phyloP scores from a whole-genome alignment of 2,113 vertebrate genomes.

The Eonycteris spelaea region DNA sequence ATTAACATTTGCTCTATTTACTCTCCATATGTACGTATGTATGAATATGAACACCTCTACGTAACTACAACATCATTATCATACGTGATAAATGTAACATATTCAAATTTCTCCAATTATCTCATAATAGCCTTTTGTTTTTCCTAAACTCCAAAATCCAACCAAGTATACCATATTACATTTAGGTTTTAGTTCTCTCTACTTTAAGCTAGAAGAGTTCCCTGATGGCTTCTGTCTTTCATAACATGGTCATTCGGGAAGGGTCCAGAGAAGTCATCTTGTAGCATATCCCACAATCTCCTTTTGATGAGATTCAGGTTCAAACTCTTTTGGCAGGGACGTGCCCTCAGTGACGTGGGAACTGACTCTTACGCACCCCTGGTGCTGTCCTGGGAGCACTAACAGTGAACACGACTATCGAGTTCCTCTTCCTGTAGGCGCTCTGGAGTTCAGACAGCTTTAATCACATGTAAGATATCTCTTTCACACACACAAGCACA shows the following conservation, averaged over 20 bases:
- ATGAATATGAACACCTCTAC: not conserved
- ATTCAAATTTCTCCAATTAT: not conserved
- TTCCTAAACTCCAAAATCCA: not conserved
- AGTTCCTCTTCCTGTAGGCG: not conserved
- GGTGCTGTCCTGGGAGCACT: slow-evolving; percentile 12
- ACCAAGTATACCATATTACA: not conserved
- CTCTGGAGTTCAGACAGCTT: not conserved
- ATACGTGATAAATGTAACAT: not conserved
- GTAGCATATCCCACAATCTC: not conserved
- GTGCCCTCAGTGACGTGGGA: not conserved
- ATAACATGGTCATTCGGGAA: not conserved
- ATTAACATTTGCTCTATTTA: not conserved
- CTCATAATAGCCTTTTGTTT: not conserved
- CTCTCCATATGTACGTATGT: not conserved
- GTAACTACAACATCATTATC: not conserved
- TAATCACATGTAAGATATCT: not conserved
- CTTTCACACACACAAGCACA: not conserved
- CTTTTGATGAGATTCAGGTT: not conserved
- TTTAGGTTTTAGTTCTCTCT: not conserved
- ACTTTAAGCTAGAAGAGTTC: not conserved
- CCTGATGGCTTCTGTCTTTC: not conserved
- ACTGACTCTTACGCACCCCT: not conserved
- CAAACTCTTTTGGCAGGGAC: not conserved
- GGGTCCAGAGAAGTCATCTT: not conserved
- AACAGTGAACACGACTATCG: not conserved